A percentile compares a stretch with the other conserved stretches of the same genome.
These are phyloP conservation scores for Pandion haliaetus DNA, from an alignment of 2,113 vertebrate genomes.

Conservation along the genomic window DNA sequence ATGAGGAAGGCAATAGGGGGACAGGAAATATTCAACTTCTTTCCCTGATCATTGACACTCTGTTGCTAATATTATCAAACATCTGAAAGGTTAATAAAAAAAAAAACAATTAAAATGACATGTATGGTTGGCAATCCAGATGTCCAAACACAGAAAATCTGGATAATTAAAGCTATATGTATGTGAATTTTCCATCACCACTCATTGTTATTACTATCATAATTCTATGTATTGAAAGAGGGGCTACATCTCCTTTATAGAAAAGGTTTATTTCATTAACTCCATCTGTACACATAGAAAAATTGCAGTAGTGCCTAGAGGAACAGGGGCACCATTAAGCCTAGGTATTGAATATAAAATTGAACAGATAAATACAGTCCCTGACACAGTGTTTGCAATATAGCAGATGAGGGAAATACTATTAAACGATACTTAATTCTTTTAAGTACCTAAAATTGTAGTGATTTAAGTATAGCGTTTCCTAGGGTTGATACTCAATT, in stretches of 20 bases:
- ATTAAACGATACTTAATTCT: neutral
- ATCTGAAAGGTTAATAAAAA: neutral
- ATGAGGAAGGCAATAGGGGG: neutral
- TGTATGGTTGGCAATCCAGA: neutral
- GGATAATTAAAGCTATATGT: neutral
- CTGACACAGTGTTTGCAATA: neutral
- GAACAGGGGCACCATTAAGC: neutral
- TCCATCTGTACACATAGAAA: neutral
- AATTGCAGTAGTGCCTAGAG: neutral
- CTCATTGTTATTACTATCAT: neutral
- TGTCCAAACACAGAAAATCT: neutral
- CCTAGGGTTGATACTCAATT: neutral
- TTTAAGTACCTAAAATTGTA: neutral
- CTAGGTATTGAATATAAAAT: neutral
- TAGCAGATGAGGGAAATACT: neutral
- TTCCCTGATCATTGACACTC: neutral
- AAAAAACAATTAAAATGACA: neutral
- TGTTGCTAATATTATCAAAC: neutral
- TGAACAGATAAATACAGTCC: neutral
- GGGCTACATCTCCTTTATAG: neutral
- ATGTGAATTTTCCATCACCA: neutral
- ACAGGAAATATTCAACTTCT: neutral
- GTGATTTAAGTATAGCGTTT: neutral
- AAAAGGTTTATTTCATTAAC: neutral
- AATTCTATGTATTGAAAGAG: neutral